Base-by-base conservation (phyloP, 2,888 invertebrate species). In the Gandaritis pyraliata region DNA sequence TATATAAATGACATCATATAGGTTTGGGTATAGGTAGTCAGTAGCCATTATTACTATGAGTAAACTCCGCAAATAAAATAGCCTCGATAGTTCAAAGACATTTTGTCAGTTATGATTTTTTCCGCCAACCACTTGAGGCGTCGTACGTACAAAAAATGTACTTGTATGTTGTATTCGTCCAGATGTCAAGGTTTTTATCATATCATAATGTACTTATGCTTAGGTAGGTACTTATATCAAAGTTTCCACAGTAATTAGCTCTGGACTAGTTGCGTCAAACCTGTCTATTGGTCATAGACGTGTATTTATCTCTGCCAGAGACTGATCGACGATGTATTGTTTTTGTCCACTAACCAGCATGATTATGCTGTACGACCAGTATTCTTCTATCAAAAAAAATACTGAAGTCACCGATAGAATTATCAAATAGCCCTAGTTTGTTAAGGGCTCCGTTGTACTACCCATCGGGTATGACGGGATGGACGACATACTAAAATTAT, bases 81-180 rank as follows among this genome's bases (percentile, higher is more conserved):
- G 74, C 88, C 88, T 88, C 88, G 87, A 82, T 81, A 83, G 87
- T 87, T 88, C 85, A 88, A 84, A 85, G 86, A 76, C 84, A 72
- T 73, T 68, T 65, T 70, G 65, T 72, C 71, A 74, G 74, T 73
- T n/a, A 75, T 75, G 71, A 68, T 72, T 83, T 85, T 46, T 48
- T 43, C 11, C 43, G 16, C 8, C 8, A 41, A 8, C 2, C 2
- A 13, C 13, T 10, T 15, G 8, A 16, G 10, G 43, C 43, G 7
- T 43, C 2, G 38, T 38, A 43, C 6, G 39, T 41, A 41, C 8
- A 1, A n/a, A n/a, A n/a, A n/a, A n/a, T n/a, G n/a, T 16, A 16
- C n/a, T 16, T 16, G 2, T 49, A 13, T n/a, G 18, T 36, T 53
- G 1, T 45, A 43, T 52, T 45, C 30, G 73, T 78, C 76, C 76